These are phyloP conservation scores for Cyrtonyx montezumae DNA, from an alignment of 2,113 vertebrate genomes.

Conservation along the genomic window DNA sequence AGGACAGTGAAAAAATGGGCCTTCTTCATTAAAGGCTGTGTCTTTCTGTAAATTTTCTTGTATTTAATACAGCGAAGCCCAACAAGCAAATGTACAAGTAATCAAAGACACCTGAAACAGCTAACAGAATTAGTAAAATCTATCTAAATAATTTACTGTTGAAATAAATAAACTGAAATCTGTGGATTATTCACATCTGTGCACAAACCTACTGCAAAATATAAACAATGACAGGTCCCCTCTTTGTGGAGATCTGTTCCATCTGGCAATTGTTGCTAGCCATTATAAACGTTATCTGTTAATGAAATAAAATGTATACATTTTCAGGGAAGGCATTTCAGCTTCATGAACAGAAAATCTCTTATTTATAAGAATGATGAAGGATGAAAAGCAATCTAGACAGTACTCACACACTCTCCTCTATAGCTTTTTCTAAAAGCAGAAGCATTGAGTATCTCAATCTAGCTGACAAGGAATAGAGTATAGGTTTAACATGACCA, in stretches of 20 bases:
- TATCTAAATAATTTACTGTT: neutral
- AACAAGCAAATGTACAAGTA: neutral
- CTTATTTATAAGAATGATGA: neutral
- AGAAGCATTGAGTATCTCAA: neutral
- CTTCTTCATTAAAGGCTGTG: neutral
- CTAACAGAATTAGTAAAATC: neutral
- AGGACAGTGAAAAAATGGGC: neutral
- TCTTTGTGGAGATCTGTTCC: neutral
- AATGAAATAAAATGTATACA: neutral
- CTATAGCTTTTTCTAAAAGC: neutral
- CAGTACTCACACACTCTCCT: neutral
- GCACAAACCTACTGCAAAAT: neutral
- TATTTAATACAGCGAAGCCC: neutral
- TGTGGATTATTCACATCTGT: neutral
- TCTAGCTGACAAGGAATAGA: neutral
- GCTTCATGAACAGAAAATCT: neutral
- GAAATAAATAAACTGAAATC: neutral
- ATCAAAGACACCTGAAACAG: neutral
- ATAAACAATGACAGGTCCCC: fast-evolving
- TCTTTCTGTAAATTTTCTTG: neutral
- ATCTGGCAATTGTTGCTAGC: neutral
- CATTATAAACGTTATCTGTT: neutral
- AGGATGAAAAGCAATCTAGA: neutral
- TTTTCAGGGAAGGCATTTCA: neutral
- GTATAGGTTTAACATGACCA: neutral